Base-by-base conservation (phyloP, 2,888 invertebrate species). In the Plagiodera versicolora region DNA sequence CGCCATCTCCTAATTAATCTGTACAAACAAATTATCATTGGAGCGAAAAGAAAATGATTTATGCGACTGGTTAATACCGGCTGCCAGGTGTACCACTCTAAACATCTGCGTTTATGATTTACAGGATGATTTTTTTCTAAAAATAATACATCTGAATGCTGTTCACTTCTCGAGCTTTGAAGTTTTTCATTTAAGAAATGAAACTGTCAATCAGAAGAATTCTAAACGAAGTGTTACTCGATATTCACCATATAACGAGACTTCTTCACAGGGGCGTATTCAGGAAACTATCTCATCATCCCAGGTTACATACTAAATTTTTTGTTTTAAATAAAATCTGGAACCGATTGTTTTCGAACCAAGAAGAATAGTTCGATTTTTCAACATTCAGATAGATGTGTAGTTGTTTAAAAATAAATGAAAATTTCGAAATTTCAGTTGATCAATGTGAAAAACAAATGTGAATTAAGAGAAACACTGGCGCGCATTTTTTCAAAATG, bases 81-180 rank as follows among this genome's bases (percentile, higher is more conserved):
- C 51, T 51, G 30, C 57, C 57, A 57, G 57, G 57, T 57, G 57
- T 57, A 51, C 57, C 4, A 39, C 49, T 56, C 17, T 28, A 45
- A 57, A 51, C 51, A 51, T 44, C 45, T 57, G 50, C 24, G 57
- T 49, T 28, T 51, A 50, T 57, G 50, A 51, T 51, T 45, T 44
- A 53, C 44, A 19, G 20, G 24, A n/a, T n/a, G 20, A 16, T 17
- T 24, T 39, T 53, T 53, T 53, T 45, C 53, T 45, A 44, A 53
- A 53, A 44, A 53, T 53, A 53, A 44, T 45, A 4, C 39, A 39
- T 39, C 39, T 14, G 39, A 39, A 53, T 53, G 44, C 24, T 24
- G 24, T 24, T 3, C 24, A 24, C 4, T 24, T 44, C 6, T 11
- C 9, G 20, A 14, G 53, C 53, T 53, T 53, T 53, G 53, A 53